A percentile compares a stretch with the other conserved stretches of the same genome.
These are phyloP conservation scores for Tribolium castaneum DNA, from an alignment of 1,140 invertebrate species.

Conservation along the genomic window DNA sequence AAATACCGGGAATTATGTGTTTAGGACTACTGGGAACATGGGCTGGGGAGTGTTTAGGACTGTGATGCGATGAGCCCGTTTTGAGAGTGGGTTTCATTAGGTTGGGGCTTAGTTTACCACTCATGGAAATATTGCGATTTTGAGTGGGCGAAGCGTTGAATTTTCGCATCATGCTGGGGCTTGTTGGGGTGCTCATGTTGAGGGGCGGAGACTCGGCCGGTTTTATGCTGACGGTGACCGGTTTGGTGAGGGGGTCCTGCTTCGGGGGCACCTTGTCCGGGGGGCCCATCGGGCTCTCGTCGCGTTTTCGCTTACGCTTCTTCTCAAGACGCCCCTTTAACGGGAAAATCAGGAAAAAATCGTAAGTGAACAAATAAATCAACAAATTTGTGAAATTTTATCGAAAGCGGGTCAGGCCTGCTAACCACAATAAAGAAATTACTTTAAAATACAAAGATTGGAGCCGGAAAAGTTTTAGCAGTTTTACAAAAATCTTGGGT, in stretches of 20 bases:
- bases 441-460: no score
- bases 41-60: slow-evolving; percentile 81
- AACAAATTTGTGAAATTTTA: no score
- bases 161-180: slow-evolving; percentile 74
- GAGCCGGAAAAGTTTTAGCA: no score
- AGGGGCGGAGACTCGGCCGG: slow-evolving; percentile 74
- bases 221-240: slow-evolving; percentile 79
- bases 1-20: slow-evolving; percentile 68
- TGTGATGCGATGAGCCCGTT: slow-evolving; percentile 70
- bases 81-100: slow-evolving; percentile 68
- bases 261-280: slow-evolving; percentile 82
- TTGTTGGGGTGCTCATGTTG: slow-evolving; percentile 68
- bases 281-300: slow-evolving; percentile 83
- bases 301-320: slow-evolving; percentile 81
- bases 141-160: slow-evolving; percentile 78
- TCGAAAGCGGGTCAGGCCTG: not conserved
- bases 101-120: slow-evolving; percentile 71
- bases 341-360: no score
- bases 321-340: slow-evolving; percentile 74
- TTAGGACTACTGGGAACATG: slow-evolving; percentile 78
- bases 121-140: slow-evolving; percentile 60
- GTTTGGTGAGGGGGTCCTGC: slow-evolving; percentile 78
- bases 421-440: not conserved
- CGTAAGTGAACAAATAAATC: no score
- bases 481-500: no score